phyloP scores from a whole-genome alignment of 2,113 vertebrate species.

The Salvelinus fontinalis region DNA sequence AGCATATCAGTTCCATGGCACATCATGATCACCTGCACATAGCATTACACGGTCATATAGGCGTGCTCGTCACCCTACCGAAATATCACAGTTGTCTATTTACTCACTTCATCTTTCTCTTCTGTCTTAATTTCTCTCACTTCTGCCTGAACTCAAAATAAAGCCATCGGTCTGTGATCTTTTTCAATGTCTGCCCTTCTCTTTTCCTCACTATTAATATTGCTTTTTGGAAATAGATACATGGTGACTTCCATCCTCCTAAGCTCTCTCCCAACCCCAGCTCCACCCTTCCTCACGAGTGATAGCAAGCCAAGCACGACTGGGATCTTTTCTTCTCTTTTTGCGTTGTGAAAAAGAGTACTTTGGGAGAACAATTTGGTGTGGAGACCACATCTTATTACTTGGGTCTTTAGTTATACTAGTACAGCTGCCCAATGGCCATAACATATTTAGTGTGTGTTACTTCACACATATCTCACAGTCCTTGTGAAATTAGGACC shows the following conservation, averaged over 20 bases:
- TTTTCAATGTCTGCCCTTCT: conserved; percentile 58
- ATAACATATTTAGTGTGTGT: too few relatives aligned
- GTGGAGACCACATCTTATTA: conserved; percentile 36
- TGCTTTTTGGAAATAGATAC: conserved; percentile 60
- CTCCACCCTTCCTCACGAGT: conserved; percentile 54
- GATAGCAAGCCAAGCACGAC: conserved; percentile 41
- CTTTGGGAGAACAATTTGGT: conserved; percentile 4
- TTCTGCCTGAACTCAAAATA: conserved; percentile 7
- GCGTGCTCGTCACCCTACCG: neutral
- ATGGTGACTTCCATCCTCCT: conserved; percentile 57
- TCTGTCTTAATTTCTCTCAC: conserved; percentile 43
- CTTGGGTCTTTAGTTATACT: conserved; percentile 38
- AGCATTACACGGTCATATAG: conserved; percentile 2
- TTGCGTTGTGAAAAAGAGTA: conserved; percentile 64
- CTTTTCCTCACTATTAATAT: conserved; percentile 53
- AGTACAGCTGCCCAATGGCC: conserved; percentile 17
- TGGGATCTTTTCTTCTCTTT: conserved; percentile 46
- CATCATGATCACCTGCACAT: conserved; percentile 25
- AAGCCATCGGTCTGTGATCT: conserved; percentile 49
- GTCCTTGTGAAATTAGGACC: too few relatives aligned
- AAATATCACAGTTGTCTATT: conserved; percentile 13
- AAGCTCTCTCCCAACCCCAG: conserved; percentile 47
- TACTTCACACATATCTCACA: too few relatives aligned
- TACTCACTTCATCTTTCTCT: conserved; percentile 27
- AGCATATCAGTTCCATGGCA: neutral